phyloP scores from a whole-genome alignment of 1,140 invertebrate species.

The Lineus longissimus region DNA sequence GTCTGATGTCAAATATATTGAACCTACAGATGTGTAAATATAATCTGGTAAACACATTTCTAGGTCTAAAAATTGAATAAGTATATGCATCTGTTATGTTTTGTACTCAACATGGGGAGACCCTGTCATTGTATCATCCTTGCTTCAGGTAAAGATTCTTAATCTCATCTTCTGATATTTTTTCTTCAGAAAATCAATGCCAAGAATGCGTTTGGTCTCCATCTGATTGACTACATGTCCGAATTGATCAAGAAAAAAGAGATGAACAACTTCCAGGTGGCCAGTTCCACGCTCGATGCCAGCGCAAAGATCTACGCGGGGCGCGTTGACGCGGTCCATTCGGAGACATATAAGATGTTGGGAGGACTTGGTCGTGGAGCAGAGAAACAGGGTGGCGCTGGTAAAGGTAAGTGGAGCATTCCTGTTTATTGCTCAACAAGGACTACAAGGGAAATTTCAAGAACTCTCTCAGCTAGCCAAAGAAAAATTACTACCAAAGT shows the following conservation, averaged over 20 bases:
- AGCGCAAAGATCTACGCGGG: constrained; percentile 78
- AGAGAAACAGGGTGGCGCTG: constrained; percentile 51
- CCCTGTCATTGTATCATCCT: too few species aligned
- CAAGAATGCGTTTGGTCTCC: constrained; percentile 79
- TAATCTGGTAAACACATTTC: too few species aligned
- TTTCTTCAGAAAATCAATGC: constrained; percentile 66
- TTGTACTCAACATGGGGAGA: too few species aligned
- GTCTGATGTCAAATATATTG: too few species aligned
- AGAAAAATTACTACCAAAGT: background rate
- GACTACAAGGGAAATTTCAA: background rate
- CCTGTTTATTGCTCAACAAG: background rate
- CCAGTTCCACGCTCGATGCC: constrained; percentile 74
- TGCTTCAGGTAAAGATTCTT: too few species aligned
- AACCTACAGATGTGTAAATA: too few species aligned
- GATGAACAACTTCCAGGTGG: constrained; percentile 68
- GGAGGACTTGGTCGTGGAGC: constrained; percentile 59
- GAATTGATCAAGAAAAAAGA: constrained; percentile 67
- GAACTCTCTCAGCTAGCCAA: background rate
- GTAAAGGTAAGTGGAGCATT: constrained; percentile 29
- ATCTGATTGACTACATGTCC: constrained; percentile 77
- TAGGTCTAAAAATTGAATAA: too few species aligned
- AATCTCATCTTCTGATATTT: too few species aligned
- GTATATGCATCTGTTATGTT: too few species aligned
- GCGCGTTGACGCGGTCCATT: constrained; percentile 73
- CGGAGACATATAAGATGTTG: constrained; percentile 73